phyloP scores from a whole-genome alignment of 30 jellyfish, hydroid and myxozoan species.

The Cassiopea andromeda region DNA sequence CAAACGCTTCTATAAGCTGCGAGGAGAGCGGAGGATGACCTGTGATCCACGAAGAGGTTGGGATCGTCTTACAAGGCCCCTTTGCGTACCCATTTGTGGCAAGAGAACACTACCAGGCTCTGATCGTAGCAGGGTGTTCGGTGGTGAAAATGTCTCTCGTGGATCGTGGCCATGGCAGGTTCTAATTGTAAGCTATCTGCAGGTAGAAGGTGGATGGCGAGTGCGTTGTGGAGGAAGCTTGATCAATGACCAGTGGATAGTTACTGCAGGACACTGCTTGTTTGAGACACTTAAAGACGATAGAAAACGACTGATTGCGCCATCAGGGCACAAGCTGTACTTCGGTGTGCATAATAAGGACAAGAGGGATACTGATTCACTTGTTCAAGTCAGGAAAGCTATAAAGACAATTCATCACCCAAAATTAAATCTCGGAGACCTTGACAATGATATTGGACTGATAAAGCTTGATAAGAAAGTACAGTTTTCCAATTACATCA shows the following conservation, averaged over 20 bases:
- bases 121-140: slow-evolving; percentile 83
- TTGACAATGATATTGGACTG: slow-evolving; percentile 94
- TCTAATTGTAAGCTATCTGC: slow-evolving; percentile 78
- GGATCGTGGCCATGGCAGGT: slow-evolving; percentile 99
- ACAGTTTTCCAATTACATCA: slow-evolving; percentile 59
- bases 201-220: slow-evolving; percentile 77
- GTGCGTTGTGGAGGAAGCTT: slow-evolving; percentile 96
- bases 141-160: slow-evolving; percentile 79
- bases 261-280: slow-evolving; percentile 98
- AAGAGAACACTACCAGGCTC: slow-evolving; percentile 61
- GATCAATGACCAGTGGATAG: slow-evolving; percentile 91
- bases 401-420: slow-evolving; percentile 72
- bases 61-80: slow-evolving; percentile 75
- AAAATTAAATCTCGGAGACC: slow-evolving; percentile 47
- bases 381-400: slow-evolving; percentile 53
- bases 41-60: slow-evolving; percentile 85
- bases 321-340: slow-evolving; percentile 76
- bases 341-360: slow-evolving; percentile 90
- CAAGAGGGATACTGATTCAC: slow-evolving; percentile 52
- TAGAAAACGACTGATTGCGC: slow-evolving; percentile 47
- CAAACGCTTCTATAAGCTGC: slow-evolving; percentile 74
- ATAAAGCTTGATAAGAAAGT: slow-evolving; percentile 71
- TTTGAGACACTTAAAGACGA: slow-evolving; percentile 60
- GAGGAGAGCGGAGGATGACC: slow-evolving; percentile 57
- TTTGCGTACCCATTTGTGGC: slow-evolving; percentile 95